A percentile compares a stretch with the other conserved stretches of the same genome.
Conservation (phyloP, 2,113 vertebrate genomes). For the Tricholaema leucomelas region DNA sequence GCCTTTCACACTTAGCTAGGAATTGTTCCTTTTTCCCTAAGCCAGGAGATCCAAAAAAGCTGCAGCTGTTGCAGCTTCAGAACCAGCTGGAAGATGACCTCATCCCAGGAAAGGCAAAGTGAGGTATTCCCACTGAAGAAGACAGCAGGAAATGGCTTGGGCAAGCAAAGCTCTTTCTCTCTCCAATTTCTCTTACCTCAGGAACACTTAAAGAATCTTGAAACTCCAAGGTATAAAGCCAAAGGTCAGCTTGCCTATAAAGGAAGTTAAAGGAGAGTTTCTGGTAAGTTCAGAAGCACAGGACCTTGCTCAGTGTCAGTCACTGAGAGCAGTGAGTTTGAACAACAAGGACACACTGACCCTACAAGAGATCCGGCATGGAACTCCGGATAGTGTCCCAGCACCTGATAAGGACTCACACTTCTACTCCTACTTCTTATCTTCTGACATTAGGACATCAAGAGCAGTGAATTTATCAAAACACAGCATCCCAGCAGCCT, state of each 20-base stretch:
- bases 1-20: not conserved
- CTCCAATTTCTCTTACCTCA: slow-evolving; percentile 61
- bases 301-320: slow-evolving; percentile 40
- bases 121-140: not conserved
- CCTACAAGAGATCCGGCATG: not conserved
- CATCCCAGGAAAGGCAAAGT: not conserved
- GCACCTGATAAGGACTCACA: not conserved
- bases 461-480: slow-evolving; percentile 8
- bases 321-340: slow-evolving; percentile 62
- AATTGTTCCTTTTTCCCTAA: not conserved
- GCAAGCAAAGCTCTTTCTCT: slow-evolving; percentile 28
- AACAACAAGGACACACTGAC: slow-evolving; percentile 9
- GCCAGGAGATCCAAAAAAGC: not conserved
- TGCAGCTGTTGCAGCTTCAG: not conserved
- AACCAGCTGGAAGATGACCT: not conserved
- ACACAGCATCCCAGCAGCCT: not conserved
- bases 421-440: not conserved
- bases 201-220: slow-evolving; percentile 66
- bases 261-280: slow-evolving; percentile 70
- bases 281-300: slow-evolving; percentile 62
- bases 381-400: not conserved
- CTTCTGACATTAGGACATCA: not conserved
- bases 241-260: slow-evolving; percentile 68
- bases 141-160: not conserved
- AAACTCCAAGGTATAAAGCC: slow-evolving; percentile 65